A percentile compares a stretch with the other conserved stretches of the same genome.
Conservation (phyloP, 2,888 invertebrate genomes). For the Patella pellucida region DNA sequence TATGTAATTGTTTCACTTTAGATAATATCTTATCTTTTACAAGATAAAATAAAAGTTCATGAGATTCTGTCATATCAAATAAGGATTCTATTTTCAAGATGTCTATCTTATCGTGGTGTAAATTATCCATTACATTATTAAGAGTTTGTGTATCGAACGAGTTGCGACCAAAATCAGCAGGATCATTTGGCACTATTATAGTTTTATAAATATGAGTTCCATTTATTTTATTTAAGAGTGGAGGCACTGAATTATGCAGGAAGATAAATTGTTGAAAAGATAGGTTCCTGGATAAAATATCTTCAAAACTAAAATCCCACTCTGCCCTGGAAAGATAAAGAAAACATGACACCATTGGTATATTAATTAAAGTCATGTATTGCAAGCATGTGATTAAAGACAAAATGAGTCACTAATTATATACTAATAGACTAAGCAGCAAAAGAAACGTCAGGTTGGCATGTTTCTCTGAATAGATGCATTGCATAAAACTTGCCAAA, state of each 20-base stretch:
- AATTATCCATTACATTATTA: constrained; percentile 53
- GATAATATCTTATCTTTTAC: constrained; percentile 56
- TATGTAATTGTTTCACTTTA: constrained; percentile 58
- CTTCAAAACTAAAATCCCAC: constrained; percentile 56
- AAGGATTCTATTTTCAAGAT: constrained; percentile 55
- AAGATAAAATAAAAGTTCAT: constrained; percentile 62
- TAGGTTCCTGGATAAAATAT: constrained; percentile 53
- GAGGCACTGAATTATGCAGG: constrained; percentile 38
- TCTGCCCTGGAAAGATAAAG: constrained; percentile 49
- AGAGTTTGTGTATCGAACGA: constrained; percentile 62
- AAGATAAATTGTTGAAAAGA: constrained; percentile 54
- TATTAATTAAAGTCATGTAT: too few relatives aligned
- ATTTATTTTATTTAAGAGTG: constrained; percentile 37
- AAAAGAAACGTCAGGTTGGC: too few relatives aligned
- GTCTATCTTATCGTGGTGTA: constrained; percentile 51
- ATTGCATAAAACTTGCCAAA: too few relatives aligned
- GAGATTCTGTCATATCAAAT: constrained; percentile 47
- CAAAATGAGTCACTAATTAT: too few relatives aligned
- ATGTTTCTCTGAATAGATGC: too few relatives aligned
- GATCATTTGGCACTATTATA: constrained; percentile 64
- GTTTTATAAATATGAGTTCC: constrained; percentile 48
- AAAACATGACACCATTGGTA: background rate
- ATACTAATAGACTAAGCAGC: too few relatives aligned
- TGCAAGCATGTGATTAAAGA: too few relatives aligned
- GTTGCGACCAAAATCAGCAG: constrained; percentile 64